These are phyloP conservation scores for Glossosoma conforme DNA, from an alignment of 1,140 invertebrate genomes.

Conservation along the genomic window DNA sequence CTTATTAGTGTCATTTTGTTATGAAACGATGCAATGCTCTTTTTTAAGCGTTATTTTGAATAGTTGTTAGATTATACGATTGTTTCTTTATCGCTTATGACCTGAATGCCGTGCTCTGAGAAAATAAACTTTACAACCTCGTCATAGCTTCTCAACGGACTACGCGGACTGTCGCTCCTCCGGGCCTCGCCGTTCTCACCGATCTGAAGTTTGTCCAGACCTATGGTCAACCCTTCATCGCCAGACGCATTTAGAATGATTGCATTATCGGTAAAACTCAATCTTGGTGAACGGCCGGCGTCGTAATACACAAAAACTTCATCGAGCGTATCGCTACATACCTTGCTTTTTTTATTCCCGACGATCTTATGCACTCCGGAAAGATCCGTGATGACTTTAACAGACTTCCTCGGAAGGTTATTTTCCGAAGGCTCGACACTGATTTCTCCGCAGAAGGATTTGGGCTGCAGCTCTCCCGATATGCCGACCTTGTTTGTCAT, in stretches of 20 bases:
- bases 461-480: conserved; percentile 19
- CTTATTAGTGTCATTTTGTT: too few species aligned
- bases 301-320: conserved; percentile 36
- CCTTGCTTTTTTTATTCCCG: conserved; percentile 26
- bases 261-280: not conserved
- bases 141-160: conserved; percentile 53
- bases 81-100: conserved; percentile 69
- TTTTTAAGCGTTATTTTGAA: too few species aligned
- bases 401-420: conserved; percentile 48
- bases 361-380: conserved; percentile 39
- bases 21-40: too few species aligned
- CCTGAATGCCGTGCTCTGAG: conserved; percentile 67
- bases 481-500: conserved; percentile 29
- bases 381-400: conserved; percentile 50
- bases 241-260: conserved; percentile 24
- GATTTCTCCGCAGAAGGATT: conserved; percentile 34
- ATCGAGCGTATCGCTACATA: conserved; percentile 32
- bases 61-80: conserved; percentile 56
- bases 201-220: conserved; percentile 19
- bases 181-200: conserved; percentile 27
- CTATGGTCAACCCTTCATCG: conserved; percentile 18
- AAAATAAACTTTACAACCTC: conserved; percentile 66
- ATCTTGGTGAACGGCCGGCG: conserved; percentile 34
- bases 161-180: conserved; percentile 31
- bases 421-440: conserved; percentile 36